Evolutionary conservation across 2,888 invertebrate genomes (phyloP).

Genomic region (Drosophila helvetica): DNA sequence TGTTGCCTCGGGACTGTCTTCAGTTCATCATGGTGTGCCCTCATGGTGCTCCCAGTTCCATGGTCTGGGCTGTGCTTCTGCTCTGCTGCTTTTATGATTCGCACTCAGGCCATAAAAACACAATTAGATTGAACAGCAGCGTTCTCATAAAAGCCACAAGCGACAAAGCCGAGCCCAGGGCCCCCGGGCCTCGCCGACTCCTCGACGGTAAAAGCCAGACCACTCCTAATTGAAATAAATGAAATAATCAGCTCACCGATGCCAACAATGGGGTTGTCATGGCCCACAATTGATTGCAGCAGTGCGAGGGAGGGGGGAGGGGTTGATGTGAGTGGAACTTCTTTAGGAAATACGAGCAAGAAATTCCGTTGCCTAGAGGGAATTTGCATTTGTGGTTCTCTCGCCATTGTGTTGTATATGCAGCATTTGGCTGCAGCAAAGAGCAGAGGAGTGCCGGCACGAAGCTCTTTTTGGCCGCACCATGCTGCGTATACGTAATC

Average conservation of each 20-base stretch:
- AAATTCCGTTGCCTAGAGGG: no score
- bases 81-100: conserved; percentile 51
- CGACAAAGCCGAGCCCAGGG: conserved; percentile 13
- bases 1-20: background rate
- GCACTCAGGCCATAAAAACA: conserved; percentile 54
- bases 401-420: background rate
- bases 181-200: background rate
- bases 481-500: conserved; percentile 39
- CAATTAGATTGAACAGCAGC: conserved; percentile 63
- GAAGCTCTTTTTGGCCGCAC: background rate
- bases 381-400: conserved; percentile 5
- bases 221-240: conserved; percentile 17
- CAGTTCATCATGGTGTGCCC: background rate
- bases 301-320: background rate
- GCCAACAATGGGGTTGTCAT: background rate
- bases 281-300: conserved; percentile 13
- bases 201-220: background rate
- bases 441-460: background rate
- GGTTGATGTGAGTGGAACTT: background rate
- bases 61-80: conserved; percentile 6
- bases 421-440: no score
- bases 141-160: conserved; percentile 59
- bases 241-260: conserved; percentile 12
- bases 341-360: no score
- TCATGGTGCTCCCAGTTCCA: conserved; percentile 1